Conservation (phyloP, 1,140 invertebrate genomes). For the Chymomyza costata region DNA sequence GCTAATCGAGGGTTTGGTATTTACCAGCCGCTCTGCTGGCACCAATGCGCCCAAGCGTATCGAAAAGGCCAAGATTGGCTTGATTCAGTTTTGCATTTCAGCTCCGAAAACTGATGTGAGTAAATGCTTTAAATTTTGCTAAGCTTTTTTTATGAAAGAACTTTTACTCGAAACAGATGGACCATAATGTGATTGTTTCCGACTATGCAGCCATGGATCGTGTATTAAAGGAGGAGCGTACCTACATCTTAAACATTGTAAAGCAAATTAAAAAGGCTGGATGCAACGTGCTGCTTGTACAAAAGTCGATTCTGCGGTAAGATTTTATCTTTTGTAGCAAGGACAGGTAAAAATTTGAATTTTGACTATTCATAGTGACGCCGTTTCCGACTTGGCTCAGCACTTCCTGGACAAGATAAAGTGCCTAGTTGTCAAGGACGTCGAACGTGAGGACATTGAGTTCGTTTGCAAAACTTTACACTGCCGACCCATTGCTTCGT, state of each 20-base stretch:
- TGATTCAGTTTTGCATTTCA: conserved; percentile 99
- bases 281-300: conserved; percentile 98
- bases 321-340: neutral
- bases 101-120: conserved; percentile 99
- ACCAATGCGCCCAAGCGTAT: conserved; percentile 93
- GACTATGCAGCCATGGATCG: conserved; percentile 99
- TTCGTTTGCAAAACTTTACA: conserved; percentile 97
- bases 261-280: conserved; percentile 99
- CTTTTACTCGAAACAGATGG: too few species aligned
- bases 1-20: conserved; percentile 95
- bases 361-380: conserved; percentile 80
- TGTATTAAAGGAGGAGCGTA: conserved; percentile 97
- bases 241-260: conserved; percentile 98
- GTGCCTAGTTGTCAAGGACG: conserved; percentile 98
- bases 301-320: conserved; percentile 96
- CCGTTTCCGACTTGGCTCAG: conserved; percentile 95
- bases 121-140: conserved; percentile 18
- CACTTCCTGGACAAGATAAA: conserved; percentile 99
- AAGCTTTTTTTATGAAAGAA: conserved; percentile 6
- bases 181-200: conserved; percentile 97
- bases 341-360: too few species aligned
- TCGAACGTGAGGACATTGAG: conserved; percentile 98
- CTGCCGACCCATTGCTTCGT: conserved; percentile 97
- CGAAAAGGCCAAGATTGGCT: conserved; percentile 98
- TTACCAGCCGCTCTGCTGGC: conserved; percentile 92